These are phyloP conservation scores for Zele albiditarsus DNA, from an alignment of 2,888 invertebrate genomes.

Conservation along the genomic window DNA sequence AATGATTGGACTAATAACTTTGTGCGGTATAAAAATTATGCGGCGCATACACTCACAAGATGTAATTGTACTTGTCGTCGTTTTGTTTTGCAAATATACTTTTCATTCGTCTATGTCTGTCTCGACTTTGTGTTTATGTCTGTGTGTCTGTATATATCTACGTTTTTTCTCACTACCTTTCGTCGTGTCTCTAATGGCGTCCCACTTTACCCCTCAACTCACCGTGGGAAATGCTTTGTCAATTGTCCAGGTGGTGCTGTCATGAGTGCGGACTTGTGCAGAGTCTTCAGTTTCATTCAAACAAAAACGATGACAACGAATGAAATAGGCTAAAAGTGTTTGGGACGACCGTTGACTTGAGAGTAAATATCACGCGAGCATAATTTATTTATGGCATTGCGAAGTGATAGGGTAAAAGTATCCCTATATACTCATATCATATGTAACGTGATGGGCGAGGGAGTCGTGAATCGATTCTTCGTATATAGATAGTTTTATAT, in stretches of 20 bases:
- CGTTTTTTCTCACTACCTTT: neutral
- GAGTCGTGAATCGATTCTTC: neutral
- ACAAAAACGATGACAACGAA: constrained; percentile 15
- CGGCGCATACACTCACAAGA: neutral
- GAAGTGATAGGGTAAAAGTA: constrained; percentile 1
- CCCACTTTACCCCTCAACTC: neutral
- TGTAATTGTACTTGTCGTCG: neutral
- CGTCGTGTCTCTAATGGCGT: neutral
- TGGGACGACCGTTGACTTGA: constrained; percentile 13
- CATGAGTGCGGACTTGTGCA: neutral
- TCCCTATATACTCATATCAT: neutral
- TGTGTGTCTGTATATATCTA: neutral
- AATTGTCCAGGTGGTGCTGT: constrained; percentile 35
- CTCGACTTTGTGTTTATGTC: neutral
- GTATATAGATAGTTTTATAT: too few species aligned
- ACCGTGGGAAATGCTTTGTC: constrained; percentile 42
- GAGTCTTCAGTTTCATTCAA: constrained; percentile 33
- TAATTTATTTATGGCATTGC: constrained; percentile 57
- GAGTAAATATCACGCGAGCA: constrained; percentile 58
- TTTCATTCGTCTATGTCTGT: neutral
- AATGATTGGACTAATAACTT: neutral
- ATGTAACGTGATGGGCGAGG: neutral
- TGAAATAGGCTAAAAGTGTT: constrained; percentile 31
- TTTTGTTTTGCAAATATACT: neutral
- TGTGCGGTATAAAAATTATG: constrained; percentile 3